A percentile compares a stretch with the other conserved stretches of the same genome.
Evolutionary conservation across 2,888 invertebrate genomes (phyloP).

Genomic region (Watsonalla binaria): DNA sequence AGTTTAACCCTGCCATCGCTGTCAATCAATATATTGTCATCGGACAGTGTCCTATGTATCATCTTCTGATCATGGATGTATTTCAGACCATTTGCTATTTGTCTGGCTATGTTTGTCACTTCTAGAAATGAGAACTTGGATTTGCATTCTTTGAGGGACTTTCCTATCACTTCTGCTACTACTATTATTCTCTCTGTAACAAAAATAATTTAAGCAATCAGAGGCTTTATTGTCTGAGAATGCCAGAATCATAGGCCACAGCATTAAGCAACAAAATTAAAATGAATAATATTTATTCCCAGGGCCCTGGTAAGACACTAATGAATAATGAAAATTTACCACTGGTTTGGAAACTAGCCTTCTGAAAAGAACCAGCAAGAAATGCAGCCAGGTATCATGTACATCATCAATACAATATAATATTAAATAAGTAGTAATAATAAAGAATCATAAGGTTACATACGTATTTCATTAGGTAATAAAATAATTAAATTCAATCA

Average conservation of each 20-base stretch:
- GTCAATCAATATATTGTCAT: slow-evolving; percentile 90
- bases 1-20: slow-evolving; percentile 86
- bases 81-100: slow-evolving; percentile 84
- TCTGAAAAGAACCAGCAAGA: too few relatives aligned
- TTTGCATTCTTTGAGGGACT: slow-evolving; percentile 78
- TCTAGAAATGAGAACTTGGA: slow-evolving; percentile 63
- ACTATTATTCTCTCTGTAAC: slow-evolving; percentile 87
- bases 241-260: neutral
- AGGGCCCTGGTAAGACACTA: too few relatives aligned
- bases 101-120: slow-evolving; percentile 82
- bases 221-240: neutral
- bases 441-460: too few relatives aligned
- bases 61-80: slow-evolving; percentile 86
- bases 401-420: too few relatives aligned
- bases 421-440: too few relatives aligned
- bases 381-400: too few relatives aligned
- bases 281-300: neutral
- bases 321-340: too few relatives aligned
- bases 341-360: too few relatives aligned
- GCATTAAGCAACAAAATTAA: neutral
- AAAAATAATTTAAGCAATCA: slow-evolving; percentile 12
- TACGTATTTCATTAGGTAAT: too few relatives aligned
- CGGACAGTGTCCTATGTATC: slow-evolving; percentile 88
- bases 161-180: slow-evolving; percentile 88
- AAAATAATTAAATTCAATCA: too few relatives aligned